Evolutionary conservation across 2,888 invertebrate genomes (phyloP).

Genomic region (Hydriomena furcata): DNA sequence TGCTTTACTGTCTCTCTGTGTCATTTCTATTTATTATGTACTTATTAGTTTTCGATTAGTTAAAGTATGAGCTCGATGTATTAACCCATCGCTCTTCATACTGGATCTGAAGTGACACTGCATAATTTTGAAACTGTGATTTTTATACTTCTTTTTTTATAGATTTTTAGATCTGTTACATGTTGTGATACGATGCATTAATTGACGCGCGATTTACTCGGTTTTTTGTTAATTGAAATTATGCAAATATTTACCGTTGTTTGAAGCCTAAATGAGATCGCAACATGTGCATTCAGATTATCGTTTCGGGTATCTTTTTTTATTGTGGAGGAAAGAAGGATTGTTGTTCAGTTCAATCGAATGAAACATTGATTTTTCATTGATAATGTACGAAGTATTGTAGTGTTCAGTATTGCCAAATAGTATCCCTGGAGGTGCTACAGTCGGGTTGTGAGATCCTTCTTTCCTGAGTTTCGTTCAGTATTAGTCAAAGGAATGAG

Average conservation of each 20-base stretch:
- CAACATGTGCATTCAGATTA: slow-evolving; percentile 71
- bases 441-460: slow-evolving; percentile 79
- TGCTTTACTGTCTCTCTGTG: slow-evolving; percentile 80
- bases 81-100: slow-evolving; percentile 65
- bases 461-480: slow-evolving; percentile 75
- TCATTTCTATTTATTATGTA: slow-evolving; percentile 73
- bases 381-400: no score
- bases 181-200: slow-evolving; percentile 75
- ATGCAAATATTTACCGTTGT: slow-evolving; percentile 41
- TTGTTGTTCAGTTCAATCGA: slow-evolving; percentile 47
- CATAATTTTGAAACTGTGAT: slow-evolving; percentile 83
- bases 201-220: slow-evolving; percentile 24
- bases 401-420: slow-evolving; percentile 59
- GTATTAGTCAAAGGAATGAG: slow-evolving; percentile 79
- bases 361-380: slow-evolving; percentile 13
- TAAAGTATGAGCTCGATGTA: slow-evolving; percentile 67
- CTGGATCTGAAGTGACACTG: slow-evolving; percentile 79
- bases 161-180: slow-evolving; percentile 78
- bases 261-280: slow-evolving; percentile 54
- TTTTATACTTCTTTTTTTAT: slow-evolving; percentile 79
- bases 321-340: slow-evolving; percentile 71
- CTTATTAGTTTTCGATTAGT: slow-evolving; percentile 75
- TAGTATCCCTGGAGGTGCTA: slow-evolving; percentile 71
- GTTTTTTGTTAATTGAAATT: slow-evolving; percentile 28
- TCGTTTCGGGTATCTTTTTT: slow-evolving; percentile 64